Evolutionary conservation across 2,888 invertebrate genomes (phyloP).

Genomic region (Cenopis cana): DNA sequence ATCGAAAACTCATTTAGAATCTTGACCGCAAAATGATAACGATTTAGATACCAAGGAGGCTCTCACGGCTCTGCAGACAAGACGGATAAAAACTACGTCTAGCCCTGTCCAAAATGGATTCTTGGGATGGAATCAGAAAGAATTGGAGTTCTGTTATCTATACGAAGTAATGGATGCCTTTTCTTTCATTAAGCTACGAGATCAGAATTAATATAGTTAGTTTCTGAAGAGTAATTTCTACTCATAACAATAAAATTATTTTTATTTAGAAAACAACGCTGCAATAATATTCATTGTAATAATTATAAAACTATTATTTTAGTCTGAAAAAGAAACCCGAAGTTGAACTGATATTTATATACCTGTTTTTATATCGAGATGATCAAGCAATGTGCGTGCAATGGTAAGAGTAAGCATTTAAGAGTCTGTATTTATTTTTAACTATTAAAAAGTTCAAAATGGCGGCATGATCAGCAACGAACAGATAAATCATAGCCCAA

Average conservation of each 20-base stretch:
- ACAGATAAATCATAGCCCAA: conserved; percentile 30
- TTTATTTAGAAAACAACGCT: neutral
- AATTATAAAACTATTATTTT: no score
- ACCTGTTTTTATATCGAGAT: neutral
- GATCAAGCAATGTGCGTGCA: no score
- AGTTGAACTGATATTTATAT: neutral
- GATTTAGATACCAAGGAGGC: conserved; percentile 31
- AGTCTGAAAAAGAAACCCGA: neutral
- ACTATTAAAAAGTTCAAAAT: neutral
- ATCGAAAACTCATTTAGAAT: conserved; percentile 67
- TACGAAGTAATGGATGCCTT: conserved; percentile 22
- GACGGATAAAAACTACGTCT: conserved; percentile 37
- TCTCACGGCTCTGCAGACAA: conserved; percentile 29
- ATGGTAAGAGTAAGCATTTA: neutral
- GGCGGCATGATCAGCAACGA: neutral
- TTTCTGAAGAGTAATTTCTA: neutral
- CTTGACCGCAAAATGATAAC: conserved; percentile 60
- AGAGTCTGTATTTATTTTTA: neutral
- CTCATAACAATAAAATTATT: neutral
- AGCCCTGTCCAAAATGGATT: conserved; percentile 19
- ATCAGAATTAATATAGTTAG: neutral
- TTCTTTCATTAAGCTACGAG: conserved; percentile 1
- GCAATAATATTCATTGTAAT: neutral
- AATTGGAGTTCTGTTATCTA: conserved; percentile 29
- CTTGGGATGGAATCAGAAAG: conserved; percentile 5